phyloP scores from a whole-genome alignment of 2,113 vertebrate genomes.

The Ophthalmotilapia sp. region DNA sequence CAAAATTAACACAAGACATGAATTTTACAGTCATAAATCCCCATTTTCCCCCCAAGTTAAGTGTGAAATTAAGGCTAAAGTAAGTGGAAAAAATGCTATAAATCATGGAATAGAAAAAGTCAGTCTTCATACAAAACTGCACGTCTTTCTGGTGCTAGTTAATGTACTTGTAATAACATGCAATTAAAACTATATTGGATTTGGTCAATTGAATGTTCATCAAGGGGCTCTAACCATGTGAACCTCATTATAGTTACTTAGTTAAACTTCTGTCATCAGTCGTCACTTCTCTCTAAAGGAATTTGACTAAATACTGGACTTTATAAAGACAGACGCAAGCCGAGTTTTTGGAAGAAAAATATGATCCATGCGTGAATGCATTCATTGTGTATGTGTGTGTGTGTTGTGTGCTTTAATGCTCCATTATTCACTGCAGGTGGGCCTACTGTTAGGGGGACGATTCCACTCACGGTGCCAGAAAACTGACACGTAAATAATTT shows the following conservation, averaged over 20 bases:
- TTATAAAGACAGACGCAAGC: not conserved
- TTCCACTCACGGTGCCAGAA: constrained; percentile 40
- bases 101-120: not conserved
- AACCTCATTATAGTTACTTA: not conserved
- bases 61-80: not conserved
- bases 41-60: not conserved
- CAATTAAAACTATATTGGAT: not conserved
- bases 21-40: not conserved
- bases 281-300: not conserved
- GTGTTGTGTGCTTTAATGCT: constrained; percentile 8
- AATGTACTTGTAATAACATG: not conserved
- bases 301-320: not conserved
- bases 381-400: not conserved
- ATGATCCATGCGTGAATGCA: not conserved
- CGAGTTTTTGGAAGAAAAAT: not conserved
- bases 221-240: not conserved
- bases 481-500: constrained; percentile 46
- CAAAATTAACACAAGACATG: not conserved
- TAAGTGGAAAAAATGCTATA: not conserved
- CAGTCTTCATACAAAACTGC: not conserved
- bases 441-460: constrained; percentile 52
- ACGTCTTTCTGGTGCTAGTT: not conserved
- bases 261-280: not conserved
- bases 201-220: not conserved
- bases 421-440: constrained; percentile 79